Evolutionary conservation across 2,888 invertebrate genomes (phyloP).

Genomic region (Sthenelais limicola): DNA sequence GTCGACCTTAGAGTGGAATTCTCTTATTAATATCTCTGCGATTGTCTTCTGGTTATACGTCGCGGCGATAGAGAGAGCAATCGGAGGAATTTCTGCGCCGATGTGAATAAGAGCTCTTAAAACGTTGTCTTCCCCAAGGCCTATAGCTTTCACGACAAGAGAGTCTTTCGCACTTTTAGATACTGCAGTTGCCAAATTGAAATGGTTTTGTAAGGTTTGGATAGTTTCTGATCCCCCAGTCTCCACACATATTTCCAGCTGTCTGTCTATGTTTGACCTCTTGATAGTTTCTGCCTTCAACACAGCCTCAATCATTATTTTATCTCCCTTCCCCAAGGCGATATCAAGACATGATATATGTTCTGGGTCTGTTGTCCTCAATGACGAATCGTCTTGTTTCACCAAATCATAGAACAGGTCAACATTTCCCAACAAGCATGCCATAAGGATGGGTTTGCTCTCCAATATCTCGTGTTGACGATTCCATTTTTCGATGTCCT

Average conservation of each 20-base stretch:
- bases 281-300: neutral
- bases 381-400: neutral
- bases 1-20: neutral
- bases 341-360: neutral
- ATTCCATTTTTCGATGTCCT: neutral
- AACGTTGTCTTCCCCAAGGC: too few species aligned
- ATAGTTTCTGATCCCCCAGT: neutral
- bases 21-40: neutral
- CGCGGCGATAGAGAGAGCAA: neutral
- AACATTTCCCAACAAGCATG: neutral
- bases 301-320: neutral
- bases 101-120: neutral
- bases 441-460: neutral
- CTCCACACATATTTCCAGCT: conserved; percentile 9
- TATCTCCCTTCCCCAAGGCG: neutral
- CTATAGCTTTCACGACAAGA: too few species aligned
- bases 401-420: neutral
- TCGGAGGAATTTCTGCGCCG: neutral
- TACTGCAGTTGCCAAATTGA: too few species aligned
- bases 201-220: neutral
- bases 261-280: neutral
- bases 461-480: neutral
- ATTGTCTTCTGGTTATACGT: neutral
- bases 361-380: neutral
- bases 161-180: too few species aligned